These are phyloP conservation scores for Lasaia peninsularis DNA, from an alignment of 1,140 invertebrate genomes.

Conservation along the genomic window DNA sequence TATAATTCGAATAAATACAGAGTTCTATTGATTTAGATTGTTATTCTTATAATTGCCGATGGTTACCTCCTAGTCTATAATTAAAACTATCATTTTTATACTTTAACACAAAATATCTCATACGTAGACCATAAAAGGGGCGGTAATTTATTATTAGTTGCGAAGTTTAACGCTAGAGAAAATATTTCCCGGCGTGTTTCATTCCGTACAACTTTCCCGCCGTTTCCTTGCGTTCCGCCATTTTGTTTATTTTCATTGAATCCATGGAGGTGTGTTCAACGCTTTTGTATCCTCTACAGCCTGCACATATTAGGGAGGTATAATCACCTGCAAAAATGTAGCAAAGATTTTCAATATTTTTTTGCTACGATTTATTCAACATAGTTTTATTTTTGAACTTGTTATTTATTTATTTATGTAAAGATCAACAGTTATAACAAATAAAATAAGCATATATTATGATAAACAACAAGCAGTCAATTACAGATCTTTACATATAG, in stretches of 20 bases:
- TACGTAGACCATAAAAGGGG: neutral
- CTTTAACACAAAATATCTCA: neutral
- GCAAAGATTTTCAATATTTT: neutral
- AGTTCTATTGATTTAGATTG: too few relatives aligned
- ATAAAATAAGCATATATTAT: too few relatives aligned
- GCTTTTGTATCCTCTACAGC: neutral
- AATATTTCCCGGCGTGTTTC: neutral
- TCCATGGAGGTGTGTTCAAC: neutral
- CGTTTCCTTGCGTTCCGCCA: neutral
- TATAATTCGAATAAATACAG: too few relatives aligned
- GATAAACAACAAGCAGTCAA: too few relatives aligned
- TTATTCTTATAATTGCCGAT: too few relatives aligned
- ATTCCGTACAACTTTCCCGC: neutral
- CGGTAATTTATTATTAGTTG: neutral
- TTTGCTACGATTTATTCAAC: too few relatives aligned
- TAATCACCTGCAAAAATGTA: neutral
- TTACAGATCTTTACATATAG: too few relatives aligned
- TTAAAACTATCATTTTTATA: neutral
- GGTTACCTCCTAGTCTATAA: too few relatives aligned
- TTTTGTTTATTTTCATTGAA: constrained; percentile 9
- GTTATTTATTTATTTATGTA: too few relatives aligned
- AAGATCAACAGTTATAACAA: too few relatives aligned
- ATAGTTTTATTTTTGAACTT: too few relatives aligned
- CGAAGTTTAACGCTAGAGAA: neutral
- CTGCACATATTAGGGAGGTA: neutral